Base-by-base conservation (phyloP, 2,797 vertebrate species). In the Clarias pachynema region DNA sequence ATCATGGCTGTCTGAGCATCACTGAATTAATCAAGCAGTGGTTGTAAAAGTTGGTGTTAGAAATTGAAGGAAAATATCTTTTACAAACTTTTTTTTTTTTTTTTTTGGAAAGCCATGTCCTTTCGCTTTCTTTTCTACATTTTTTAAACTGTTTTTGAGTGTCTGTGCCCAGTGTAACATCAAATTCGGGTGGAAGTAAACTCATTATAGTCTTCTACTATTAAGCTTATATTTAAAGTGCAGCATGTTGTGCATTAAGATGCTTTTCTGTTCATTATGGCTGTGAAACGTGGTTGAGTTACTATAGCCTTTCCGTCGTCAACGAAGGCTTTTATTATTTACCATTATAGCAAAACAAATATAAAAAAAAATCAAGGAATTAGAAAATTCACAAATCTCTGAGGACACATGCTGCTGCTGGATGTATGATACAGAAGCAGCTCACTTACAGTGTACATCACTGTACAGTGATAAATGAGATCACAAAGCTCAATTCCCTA, bases 381-480 rank as follows among this genome's bases (percentile, higher is more conserved):
- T 60, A 74, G 53, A 16, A 53, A 26, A 26, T 6, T 59, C 29
- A 37, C 31, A 5, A 44, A 31, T 60, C 8, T 72, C 74, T 63
- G 22, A 83, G 44, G 65, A 40, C 18, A 79, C 65, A 37, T 75
- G 49, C 68, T 81, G 83, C 29, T 18, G 66, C 31, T 85, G 26
- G 56, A 87, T 70, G 59, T 62, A 31, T 75, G 70, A 65, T 40
- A 65, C 37, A 79, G 40, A 59, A 73, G 63, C 69, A 85, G 75
- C 34, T 80, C 53, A 65, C 26, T 60, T 62, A 79, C 56, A 60
- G 40, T 44, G 44, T 10, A 44, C 44, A 12, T 49, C 44, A 49
- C 10, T 49, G 44, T 12, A 49, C 10, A 49, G 69, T 66, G 77
- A 85, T 85, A 49, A 59, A 85, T 85, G 81, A 87, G 22, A 79